Evolutionary conservation across 2,888 invertebrate species (phyloP), one percentile per base, ranked within the genome.

Genomic region (Cenopis cana): DNA sequence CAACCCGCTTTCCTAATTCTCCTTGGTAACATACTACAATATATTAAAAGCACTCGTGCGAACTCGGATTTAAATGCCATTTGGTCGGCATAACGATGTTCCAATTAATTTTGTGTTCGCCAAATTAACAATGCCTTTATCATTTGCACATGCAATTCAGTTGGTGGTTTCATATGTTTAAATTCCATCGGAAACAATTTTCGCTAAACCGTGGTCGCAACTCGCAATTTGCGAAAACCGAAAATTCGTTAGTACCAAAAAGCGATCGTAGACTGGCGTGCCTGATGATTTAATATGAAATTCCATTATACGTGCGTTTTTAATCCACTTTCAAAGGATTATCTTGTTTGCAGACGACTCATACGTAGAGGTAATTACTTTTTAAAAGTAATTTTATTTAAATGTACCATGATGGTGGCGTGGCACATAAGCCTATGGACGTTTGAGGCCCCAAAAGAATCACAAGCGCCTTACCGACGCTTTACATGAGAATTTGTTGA

Each of bases 251-350:
- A 24, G 24, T 24, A 50, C 36, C 36, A 17, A 50, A 62, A 62
- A 61, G 61, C 29, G 18, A 36, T 54, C 65, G 55, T 12, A 33
- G 17, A 14, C 57, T 33, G 17, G 36, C 49, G 2, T 38, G 41
- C 41, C 33, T 20, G 24, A 55, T 33, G 52, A 59, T 70, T 60
- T 54, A 54, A 36, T 66, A 66, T 49, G 46, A 36, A 49, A 66
- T 70, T 70, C 65, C 59, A 59, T 66, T 70, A 46, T 17, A 36
- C 66, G 52, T 33, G 11, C 18, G 41, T 50, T 62, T 55, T 60
- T 46, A 54, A 52, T 59, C 52, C 59, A 52, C 18, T 65, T 57
- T 49, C 14, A 54, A 52, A 55, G 65, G 65, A 59, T 70, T 60
- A 66, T 55, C 66, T 46, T 24, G 60, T 62, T 66, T 54, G 54